Percentiles rank a stretch among this genome's conserved stretches.
These are phyloP conservation scores for Hucho hucho DNA, from an alignment of 2,113 vertebrate genomes.

Conservation along the genomic window DNA sequence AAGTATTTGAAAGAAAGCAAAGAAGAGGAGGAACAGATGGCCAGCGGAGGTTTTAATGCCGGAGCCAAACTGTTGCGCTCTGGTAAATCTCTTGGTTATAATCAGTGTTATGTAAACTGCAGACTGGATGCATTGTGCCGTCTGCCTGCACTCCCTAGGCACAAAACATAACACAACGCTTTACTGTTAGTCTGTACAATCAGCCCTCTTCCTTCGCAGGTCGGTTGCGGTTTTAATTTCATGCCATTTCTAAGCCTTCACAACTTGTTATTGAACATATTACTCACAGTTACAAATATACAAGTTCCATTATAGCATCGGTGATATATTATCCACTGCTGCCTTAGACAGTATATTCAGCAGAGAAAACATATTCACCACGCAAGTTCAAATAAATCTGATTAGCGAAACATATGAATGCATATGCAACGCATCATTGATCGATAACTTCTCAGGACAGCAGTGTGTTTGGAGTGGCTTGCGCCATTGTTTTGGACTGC, in stretches of 20 bases:
- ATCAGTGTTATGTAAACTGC: constrained; percentile 70
- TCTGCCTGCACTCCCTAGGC: not conserved
- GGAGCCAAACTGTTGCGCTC: constrained; percentile 67
- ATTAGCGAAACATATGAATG: not conserved
- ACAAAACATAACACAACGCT: not conserved
- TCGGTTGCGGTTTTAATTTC: not conserved
- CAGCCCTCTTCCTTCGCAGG: too few relatives aligned
- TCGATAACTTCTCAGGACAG: not conserved
- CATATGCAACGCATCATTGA: not conserved
- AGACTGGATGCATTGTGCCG: constrained; percentile 24
- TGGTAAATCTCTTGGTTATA: constrained; percentile 73
- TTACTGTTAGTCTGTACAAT: too few relatives aligned
- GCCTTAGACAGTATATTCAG: not conserved
- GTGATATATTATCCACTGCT: not conserved
- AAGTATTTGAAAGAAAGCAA: constrained; percentile 15
- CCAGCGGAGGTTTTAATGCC: constrained; percentile 65
- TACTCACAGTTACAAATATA: not conserved
- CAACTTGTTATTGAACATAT: not conserved
- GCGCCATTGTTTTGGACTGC: too few relatives aligned
- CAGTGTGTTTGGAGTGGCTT: not conserved
- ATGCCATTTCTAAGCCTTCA: not conserved
- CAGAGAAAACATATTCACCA: not conserved
- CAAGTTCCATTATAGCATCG: not conserved
- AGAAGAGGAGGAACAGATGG: constrained; percentile 73
- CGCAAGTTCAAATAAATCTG: not conserved